These are phyloP conservation scores for Acanthornis magna DNA, from an alignment of 2,797 vertebrate species.

Conservation along the genomic window DNA sequence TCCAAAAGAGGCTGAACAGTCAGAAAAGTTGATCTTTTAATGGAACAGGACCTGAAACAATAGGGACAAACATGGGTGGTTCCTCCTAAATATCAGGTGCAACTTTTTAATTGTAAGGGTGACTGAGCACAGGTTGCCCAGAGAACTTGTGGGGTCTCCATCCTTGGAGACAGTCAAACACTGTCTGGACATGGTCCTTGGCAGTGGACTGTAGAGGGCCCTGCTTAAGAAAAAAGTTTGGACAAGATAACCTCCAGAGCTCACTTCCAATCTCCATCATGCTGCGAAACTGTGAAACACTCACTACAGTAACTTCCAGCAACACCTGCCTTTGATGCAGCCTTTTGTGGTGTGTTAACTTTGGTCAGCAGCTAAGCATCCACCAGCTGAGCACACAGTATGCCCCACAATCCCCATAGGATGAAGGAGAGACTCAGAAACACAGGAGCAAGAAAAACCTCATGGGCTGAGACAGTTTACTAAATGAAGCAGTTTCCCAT, in stretches of 20 bases:
- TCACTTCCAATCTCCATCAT: background rate
- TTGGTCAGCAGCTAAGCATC: background rate
- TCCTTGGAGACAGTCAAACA: background rate
- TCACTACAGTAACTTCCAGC: background rate
- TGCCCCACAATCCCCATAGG: background rate
- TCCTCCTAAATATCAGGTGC: background rate
- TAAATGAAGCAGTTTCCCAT: background rate
- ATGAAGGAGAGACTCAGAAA: background rate
- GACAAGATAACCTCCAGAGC: background rate
- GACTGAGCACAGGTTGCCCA: background rate
- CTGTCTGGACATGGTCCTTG: rapidly evolving
- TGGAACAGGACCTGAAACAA: background rate
- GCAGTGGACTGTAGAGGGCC: background rate
- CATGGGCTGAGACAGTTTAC: background rate
- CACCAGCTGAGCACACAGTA: background rate
- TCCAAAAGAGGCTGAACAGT: background rate
- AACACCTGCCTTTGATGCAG: background rate
- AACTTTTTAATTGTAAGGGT: background rate
- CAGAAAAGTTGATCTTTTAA: background rate
- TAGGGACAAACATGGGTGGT: background rate
- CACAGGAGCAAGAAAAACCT: background rate
- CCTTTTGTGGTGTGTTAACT: background rate
- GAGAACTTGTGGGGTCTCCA: background rate
- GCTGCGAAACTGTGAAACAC: background rate
- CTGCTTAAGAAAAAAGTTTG: background rate